A percentile compares a stretch with the other conserved stretches of the same genome.
Evolutionary conservation across 2,113 vertebrate genomes (phyloP).

Genomic region (Nothocercus nigrocapillus): DNA sequence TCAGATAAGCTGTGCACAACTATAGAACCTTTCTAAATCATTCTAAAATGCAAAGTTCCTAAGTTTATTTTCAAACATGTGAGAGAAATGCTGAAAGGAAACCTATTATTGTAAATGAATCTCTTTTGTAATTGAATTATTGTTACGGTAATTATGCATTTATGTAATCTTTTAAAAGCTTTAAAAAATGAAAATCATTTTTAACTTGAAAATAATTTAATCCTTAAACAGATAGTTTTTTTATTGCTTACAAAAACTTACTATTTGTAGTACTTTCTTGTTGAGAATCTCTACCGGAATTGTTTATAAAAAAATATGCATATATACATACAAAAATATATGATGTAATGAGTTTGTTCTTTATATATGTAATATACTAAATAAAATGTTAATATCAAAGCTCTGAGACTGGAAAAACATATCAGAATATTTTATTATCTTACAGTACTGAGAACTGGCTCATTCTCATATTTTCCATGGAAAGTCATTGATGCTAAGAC

Average conservation of each 20-base stretch:
- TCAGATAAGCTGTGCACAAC: neutral
- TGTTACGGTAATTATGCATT: neutral
- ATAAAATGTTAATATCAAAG: neutral
- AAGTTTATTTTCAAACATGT: neutral
- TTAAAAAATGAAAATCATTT: neutral
- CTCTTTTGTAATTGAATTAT: neutral
- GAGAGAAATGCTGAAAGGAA: neutral
- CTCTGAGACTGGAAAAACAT: neutral
- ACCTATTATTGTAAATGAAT: neutral
- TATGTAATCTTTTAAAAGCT: neutral
- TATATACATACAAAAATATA: neutral
- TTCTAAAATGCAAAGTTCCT: neutral
- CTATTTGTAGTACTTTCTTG: neutral
- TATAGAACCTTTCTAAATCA: neutral
- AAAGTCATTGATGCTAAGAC: neutral
- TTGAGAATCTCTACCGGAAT: neutral
- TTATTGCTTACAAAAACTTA: neutral
- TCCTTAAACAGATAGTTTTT: neutral
- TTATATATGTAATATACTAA: neutral
- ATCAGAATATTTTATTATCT: neutral
- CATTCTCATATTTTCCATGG: neutral
- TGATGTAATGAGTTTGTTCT: neutral
- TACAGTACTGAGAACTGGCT: neutral
- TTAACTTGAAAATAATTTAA: neutral
- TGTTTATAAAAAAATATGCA: neutral